Conservation (phyloP, 2,888 invertebrate genomes). For the Orgyia antiqua region DNA sequence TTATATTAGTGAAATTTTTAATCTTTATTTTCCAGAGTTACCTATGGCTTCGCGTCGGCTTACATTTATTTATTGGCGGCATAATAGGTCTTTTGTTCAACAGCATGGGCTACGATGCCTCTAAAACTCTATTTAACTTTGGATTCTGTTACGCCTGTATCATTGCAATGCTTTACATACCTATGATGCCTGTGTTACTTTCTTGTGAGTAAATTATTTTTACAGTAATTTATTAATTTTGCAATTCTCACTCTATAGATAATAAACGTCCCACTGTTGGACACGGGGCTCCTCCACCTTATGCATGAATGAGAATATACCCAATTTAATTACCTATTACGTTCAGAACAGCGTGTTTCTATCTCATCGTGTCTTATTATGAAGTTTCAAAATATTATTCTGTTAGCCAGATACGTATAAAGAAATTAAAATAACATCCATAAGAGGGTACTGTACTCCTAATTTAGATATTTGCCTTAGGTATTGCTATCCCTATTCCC, state of each 20-base stretch:
- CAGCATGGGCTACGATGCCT: slow-evolving; percentile 87
- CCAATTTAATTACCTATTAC: too few species aligned
- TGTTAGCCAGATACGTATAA: too few species aligned
- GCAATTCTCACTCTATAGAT: not conserved
- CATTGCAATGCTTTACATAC: slow-evolving; percentile 88
- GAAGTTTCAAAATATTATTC: too few species aligned
- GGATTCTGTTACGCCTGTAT: slow-evolving; percentile 89
- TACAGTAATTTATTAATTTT: not conserved
- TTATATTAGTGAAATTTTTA: too few species aligned
- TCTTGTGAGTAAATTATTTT: slow-evolving; percentile 82
- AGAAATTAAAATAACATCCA: too few species aligned
- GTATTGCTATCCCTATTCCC: too few species aligned
- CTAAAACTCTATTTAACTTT: slow-evolving; percentile 90
- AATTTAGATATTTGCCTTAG: too few species aligned
- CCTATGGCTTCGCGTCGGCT: slow-evolving; percentile 81
- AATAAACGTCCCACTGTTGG: not conserved
- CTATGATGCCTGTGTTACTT: slow-evolving; percentile 88
- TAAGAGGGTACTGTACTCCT: too few species aligned
- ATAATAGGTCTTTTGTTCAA: slow-evolving; percentile 84
- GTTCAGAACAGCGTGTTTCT: too few species aligned
- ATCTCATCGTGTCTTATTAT: too few species aligned
- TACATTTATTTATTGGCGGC: slow-evolving; percentile 83
- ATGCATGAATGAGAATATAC: too few species aligned
- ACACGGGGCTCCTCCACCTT: too few species aligned
- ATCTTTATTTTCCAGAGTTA: slow-evolving; percentile 83